Base-by-base conservation (phyloP, 2,888 invertebrate species). In the Eupeodes luniger region DNA sequence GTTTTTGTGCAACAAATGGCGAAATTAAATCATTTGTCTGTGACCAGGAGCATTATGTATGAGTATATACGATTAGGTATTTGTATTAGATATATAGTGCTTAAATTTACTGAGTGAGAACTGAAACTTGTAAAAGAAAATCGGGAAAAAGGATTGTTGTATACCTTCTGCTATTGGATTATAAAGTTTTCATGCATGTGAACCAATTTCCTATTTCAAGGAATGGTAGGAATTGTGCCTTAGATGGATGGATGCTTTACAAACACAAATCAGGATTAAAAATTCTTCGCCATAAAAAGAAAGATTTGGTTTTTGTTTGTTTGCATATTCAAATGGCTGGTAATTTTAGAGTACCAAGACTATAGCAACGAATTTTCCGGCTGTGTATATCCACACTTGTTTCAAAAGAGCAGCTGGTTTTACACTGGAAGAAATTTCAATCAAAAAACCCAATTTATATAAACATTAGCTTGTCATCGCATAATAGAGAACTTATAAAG, bases 1-100 rank as follows among this genome's bases (percentile, higher is more conserved):
- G 64, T 34, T 55, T 66, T 61, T 61, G 69, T 85, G 84, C 80
- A 85, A 76, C 75, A 85, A 85, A 85, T 85, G 61, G 75, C 62
- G 51, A 70, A 85, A 80, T 70, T 61, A 69, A 80, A 85, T 76
- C 70, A 70, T 27, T 34, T 80, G 49, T 57, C 77, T 66, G 44
- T 59, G 59, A 36, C 34, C 47, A 47, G 44, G 6, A 40, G 53
- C 14, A 36, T 40, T 49, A 74, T 53, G 16, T 27, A 36, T 36
- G 36, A 6, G 4, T 40, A 40, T 40, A 1, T 40, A 40, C 9
- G 40, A 5, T 40, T 40, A 40, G 1, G 16, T 4, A n/a, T 47
- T 44, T 7, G n/a, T 47, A 16, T 74, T 9, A 47, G 11, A 36
- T 14, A 27, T 27, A 27, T 27, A 16, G 34, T 16, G 27, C 36